These are phyloP conservation scores for Phyllopteryx taeniolatus DNA, from an alignment of 2,113 vertebrate species.

Conservation along the genomic window DNA sequence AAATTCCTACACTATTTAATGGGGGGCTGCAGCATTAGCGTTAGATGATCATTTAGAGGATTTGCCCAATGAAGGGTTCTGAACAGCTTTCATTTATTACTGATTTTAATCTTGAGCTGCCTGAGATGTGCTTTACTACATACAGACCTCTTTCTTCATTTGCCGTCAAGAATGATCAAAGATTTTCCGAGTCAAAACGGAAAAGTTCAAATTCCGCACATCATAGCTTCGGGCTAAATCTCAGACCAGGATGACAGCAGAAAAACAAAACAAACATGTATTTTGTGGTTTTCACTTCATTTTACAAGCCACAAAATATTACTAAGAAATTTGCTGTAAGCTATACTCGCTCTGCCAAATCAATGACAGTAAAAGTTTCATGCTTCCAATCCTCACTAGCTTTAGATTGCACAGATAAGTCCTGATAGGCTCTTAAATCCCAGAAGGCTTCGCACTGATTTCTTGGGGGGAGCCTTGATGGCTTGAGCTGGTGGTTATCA, in stretches of 20 bases:
- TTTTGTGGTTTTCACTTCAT: conserved; percentile 20
- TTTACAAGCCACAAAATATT: conserved; percentile 28
- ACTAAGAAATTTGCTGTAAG: conserved; percentile 28
- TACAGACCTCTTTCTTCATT: conserved; percentile 9
- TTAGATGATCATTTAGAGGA: no score
- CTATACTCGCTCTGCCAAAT: conserved; percentile 26
- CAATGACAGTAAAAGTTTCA: conserved; percentile 27
- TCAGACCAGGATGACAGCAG: conserved; percentile 1
- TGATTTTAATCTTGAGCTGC: background rate
- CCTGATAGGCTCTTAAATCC: conserved; percentile 25
- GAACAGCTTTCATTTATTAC: background rate
- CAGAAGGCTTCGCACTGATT: conserved; percentile 15
- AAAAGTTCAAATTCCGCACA: conserved; percentile 22
- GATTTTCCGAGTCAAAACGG: conserved; percentile 31
- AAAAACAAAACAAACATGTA: conserved; percentile 20
- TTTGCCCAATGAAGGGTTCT: background rate
- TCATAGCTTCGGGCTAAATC: background rate
- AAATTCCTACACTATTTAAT: no score
- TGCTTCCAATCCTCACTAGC: conserved; percentile 26
- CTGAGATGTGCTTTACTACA: background rate
- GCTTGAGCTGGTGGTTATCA: conserved; percentile 29
- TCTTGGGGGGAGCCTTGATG: conserved; percentile 23
- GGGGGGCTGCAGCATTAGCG: no score
- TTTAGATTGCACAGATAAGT: conserved; percentile 28
- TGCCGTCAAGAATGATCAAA: conserved; percentile 45